Conservation (phyloP, 2,797 vertebrate species). For the Hemibagrus guttatus region DNA sequence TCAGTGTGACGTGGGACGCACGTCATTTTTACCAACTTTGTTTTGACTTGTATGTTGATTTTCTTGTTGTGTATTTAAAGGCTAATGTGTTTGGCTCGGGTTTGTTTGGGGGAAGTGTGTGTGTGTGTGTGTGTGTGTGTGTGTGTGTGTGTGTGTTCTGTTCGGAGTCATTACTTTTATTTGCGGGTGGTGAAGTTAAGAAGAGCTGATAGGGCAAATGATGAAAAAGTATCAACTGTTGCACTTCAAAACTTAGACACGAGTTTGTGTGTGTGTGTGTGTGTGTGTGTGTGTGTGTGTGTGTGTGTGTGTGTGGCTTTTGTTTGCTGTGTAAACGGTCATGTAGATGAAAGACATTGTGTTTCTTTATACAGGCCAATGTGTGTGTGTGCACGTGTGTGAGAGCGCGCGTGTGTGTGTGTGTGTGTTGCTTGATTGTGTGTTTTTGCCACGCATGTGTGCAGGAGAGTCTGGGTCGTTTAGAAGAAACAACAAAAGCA, state of each 20-base stretch:
- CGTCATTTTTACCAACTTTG: constrained; percentile 70
- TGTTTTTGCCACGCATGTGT: constrained; percentile 31
- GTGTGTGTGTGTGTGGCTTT: background rate
- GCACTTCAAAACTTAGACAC: constrained; percentile 80
- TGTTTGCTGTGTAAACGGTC: background rate
- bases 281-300: constrained; percentile 16
- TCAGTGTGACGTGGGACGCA: constrained; percentile 59
- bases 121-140: constrained; percentile 43
- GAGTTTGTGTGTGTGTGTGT: constrained; percentile 49
- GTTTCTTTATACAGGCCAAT: background rate
- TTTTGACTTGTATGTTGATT: constrained; percentile 62
- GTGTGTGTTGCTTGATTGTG: constrained; percentile 16
- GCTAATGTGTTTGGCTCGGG: constrained; percentile 43
- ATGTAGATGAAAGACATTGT: background rate
- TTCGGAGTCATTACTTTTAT: constrained; percentile 40
- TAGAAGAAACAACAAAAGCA: constrained; percentile 77
- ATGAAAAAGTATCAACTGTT: constrained; percentile 69
- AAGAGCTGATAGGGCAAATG: constrained; percentile 54
- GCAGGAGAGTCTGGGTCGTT: constrained; percentile 65
- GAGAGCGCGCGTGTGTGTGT: constrained; percentile 30
- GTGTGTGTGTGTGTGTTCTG: constrained; percentile 44
- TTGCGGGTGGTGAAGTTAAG: constrained; percentile 48
- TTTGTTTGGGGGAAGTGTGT: constrained; percentile 11
- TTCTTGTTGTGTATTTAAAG: constrained; percentile 63
- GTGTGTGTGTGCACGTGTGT: constrained; percentile 22